A percentile compares a stretch with the other conserved stretches of the same genome.
Evolutionary conservation across 2,888 invertebrate species (phyloP).

Genomic region (Pseudococcus jackbeardsleyi): DNA sequence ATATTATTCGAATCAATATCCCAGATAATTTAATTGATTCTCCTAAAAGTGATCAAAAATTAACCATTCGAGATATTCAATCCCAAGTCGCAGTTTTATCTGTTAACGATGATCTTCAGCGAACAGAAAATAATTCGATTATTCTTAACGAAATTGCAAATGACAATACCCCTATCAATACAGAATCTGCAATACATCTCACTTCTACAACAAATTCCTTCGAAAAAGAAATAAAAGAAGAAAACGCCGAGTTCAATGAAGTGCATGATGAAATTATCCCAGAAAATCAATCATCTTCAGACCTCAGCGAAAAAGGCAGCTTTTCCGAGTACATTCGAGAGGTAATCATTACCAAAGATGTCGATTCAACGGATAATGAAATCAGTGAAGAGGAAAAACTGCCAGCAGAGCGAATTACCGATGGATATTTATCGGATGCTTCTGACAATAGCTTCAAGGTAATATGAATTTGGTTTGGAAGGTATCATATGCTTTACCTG

Average conservation of each 20-base stretch:
- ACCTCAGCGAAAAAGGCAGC: not conserved
- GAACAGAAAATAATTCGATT: not conserved
- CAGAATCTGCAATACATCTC: not conserved
- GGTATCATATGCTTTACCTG: too few relatives aligned
- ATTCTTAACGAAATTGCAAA: too few relatives aligned
- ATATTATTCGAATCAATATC: constrained; percentile 47
- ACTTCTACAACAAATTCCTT: not conserved
- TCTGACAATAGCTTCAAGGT: constrained; percentile 24
- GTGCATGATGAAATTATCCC: not conserved
- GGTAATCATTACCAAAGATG: not conserved
- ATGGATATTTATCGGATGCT: constrained; percentile 10
- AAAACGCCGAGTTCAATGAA: not conserved
- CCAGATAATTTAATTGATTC: constrained; percentile 29
- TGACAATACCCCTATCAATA: not conserved
- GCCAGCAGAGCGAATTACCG: not conserved
- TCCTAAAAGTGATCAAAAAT: not conserved
- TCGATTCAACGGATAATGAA: not conserved
- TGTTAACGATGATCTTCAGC: not conserved
- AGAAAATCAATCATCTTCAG: too few relatives aligned
- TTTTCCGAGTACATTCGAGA: constrained; percentile 7
- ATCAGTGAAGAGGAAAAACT: not conserved
- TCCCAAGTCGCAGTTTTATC: not conserved
- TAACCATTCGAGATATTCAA: not conserved
- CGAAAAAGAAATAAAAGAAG: not conserved
- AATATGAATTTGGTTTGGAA: not conserved